Evolutionary conservation across 1,140 invertebrate species (phyloP).

Genomic region (Apis laboriosa): DNA sequence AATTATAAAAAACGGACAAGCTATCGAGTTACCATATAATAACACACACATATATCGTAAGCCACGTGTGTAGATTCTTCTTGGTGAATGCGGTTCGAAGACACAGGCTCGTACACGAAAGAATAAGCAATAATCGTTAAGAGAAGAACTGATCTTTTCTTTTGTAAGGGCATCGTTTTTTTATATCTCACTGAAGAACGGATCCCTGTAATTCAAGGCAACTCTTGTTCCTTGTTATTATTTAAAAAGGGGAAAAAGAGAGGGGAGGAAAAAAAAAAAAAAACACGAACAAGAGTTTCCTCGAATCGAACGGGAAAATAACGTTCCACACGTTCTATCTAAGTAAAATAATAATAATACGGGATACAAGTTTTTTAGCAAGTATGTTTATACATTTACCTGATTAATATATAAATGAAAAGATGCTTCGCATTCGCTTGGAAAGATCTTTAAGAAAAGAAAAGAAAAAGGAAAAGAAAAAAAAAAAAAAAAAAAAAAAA

Average conservation of each 20-base stretch:
- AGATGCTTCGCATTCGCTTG: conserved; percentile 41
- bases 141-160: background rate
- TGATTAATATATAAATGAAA: background rate
- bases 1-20: conserved; percentile 49
- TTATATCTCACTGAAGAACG: background rate
- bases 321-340: background rate
- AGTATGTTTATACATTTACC: background rate
- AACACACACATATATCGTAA: background rate
- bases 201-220: background rate
- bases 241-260: background rate
- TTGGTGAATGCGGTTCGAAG: conserved; percentile 41
- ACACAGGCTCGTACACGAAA: background rate
- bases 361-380: background rate
- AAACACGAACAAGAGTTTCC: background rate
- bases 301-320: too few species aligned
- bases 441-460: conserved; percentile 2
- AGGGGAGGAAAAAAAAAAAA: too few species aligned
- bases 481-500: too few species aligned
- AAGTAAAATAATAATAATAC: background rate
- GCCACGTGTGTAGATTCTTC: conserved; percentile 30
- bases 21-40: conserved; percentile 46
- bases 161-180: conserved; percentile 2
- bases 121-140: conserved; percentile 48
- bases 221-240: background rate
- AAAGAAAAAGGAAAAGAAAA: too few species aligned